Percentiles rank a stretch among this genome's conserved stretches.
phyloP scores from a whole-genome alignment of 2,888 invertebrate genomes.

The Dyspetes luteomarginatus region DNA sequence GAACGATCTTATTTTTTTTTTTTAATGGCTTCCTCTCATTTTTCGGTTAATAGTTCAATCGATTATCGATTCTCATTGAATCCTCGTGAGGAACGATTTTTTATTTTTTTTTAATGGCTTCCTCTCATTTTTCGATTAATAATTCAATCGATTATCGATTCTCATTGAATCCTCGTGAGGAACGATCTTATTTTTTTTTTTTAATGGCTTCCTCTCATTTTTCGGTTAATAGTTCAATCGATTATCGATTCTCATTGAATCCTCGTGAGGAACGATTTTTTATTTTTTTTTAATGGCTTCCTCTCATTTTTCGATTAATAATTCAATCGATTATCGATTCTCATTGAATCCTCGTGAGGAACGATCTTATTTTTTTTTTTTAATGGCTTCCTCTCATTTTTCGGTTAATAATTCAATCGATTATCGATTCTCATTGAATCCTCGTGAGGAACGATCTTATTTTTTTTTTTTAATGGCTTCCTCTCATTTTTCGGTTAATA shows the following conservation, averaged over 20 bases:
- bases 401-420: constrained; percentile 12
- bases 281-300: neutral
- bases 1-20: constrained; percentile 15
- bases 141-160: constrained; percentile 25
- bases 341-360: neutral
- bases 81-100: neutral
- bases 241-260: constrained; percentile 24
- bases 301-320: constrained; percentile 1
- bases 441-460: neutral
- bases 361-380: constrained; percentile 21
- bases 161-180: neutral
- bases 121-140: neutral
- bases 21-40: neutral
- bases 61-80: constrained; percentile 25
- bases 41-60: constrained; percentile 6
- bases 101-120: neutral
- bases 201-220: neutral
- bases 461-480: neutral
- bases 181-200: constrained; percentile 18
- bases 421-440: constrained; percentile 18
- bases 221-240: constrained; percentile 9
- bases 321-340: constrained; percentile 20
- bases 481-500: neutral
- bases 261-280: neutral
- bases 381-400: neutral